These are phyloP conservation scores for Blastobasis lacticolella DNA, from an alignment of 2,888 invertebrate genomes.

Conservation along the genomic window DNA sequence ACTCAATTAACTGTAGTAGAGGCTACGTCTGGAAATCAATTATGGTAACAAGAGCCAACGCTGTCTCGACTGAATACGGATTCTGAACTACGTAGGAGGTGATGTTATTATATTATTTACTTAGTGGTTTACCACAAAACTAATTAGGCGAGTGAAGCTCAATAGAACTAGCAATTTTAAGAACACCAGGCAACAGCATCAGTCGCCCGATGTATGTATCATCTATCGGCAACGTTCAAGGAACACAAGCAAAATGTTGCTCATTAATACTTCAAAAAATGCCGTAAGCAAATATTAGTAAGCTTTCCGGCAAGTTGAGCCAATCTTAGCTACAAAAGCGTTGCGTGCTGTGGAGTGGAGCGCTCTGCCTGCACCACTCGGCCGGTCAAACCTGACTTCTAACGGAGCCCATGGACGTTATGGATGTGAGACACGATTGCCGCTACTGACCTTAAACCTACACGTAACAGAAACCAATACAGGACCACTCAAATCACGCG, in stretches of 20 bases:
- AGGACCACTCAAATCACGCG: no score
- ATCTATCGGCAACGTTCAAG: no score
- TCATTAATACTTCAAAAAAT: no score
- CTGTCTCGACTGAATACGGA: neutral
- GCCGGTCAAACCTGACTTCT: constrained; percentile 31
- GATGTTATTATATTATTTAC: neutral
- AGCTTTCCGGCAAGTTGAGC: no score
- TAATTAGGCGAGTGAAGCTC: no score
- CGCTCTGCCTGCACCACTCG: constrained; percentile 12
- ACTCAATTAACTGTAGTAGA: constrained; percentile 28
- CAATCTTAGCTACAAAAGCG: neutral
- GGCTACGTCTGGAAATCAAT: constrained; percentile 32
- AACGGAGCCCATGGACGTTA: constrained; percentile 21
- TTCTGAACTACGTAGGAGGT: neutral
- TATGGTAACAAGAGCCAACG: constrained; percentile 10
- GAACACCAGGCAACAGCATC: no score
- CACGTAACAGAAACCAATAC: constrained; percentile 8
- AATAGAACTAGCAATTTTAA: no score
- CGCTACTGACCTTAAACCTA: constrained; percentile 6
- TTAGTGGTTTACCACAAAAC: neutral
- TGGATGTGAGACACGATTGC: constrained; percentile 4
- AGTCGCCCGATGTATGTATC: no score
- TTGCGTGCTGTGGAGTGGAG: constrained; percentile 7
- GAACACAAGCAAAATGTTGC: no score
- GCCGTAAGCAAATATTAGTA: no score